Evolutionary conservation across 2,888 invertebrate species (phyloP).

Genomic region (Epinotia demarniana): DNA sequence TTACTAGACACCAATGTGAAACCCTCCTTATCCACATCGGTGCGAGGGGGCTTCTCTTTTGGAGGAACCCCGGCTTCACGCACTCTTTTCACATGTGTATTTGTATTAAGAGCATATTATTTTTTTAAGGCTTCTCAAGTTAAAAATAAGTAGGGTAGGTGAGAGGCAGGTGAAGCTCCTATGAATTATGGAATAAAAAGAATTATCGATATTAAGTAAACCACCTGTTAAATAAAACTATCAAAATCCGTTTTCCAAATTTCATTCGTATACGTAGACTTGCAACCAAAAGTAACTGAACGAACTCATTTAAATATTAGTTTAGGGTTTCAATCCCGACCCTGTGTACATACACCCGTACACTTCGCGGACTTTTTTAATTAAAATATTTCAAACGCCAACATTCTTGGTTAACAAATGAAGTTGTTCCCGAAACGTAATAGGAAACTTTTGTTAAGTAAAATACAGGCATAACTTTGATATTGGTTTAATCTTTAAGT

Average conservation of each 20-base stretch:
- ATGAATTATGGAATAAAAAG: too few relatives aligned
- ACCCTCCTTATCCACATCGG: too few relatives aligned
- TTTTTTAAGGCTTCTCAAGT: too few relatives aligned
- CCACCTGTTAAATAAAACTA: too few relatives aligned
- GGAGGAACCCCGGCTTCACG: too few relatives aligned
- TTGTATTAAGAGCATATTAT: too few relatives aligned
- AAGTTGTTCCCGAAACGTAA: slow-evolving; percentile 55
- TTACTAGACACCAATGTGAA: too few relatives aligned
- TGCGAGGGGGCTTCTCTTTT: too few relatives aligned
- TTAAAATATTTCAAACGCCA: slow-evolving; percentile 58
- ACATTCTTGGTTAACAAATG: slow-evolving; percentile 55
- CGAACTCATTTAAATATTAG: slow-evolving; percentile 40
- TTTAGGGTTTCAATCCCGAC: slow-evolving; percentile 33
- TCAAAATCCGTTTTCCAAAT: not conserved
- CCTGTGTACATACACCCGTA: slow-evolving; percentile 37
- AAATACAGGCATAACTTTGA: slow-evolving; percentile 44
- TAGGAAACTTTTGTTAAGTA: slow-evolving; percentile 41
- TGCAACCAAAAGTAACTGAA: slow-evolving; percentile 6
- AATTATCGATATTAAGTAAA: too few relatives aligned
- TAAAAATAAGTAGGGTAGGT: too few relatives aligned
- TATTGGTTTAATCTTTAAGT: slow-evolving; percentile 41
- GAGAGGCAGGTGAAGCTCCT: too few relatives aligned
- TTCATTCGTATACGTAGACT: not conserved
- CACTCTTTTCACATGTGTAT: too few relatives aligned
- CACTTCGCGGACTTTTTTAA: slow-evolving; percentile 54